These are phyloP conservation scores for Elegia similella DNA, from an alignment of 2,888 invertebrate genomes.

Conservation along the genomic window DNA sequence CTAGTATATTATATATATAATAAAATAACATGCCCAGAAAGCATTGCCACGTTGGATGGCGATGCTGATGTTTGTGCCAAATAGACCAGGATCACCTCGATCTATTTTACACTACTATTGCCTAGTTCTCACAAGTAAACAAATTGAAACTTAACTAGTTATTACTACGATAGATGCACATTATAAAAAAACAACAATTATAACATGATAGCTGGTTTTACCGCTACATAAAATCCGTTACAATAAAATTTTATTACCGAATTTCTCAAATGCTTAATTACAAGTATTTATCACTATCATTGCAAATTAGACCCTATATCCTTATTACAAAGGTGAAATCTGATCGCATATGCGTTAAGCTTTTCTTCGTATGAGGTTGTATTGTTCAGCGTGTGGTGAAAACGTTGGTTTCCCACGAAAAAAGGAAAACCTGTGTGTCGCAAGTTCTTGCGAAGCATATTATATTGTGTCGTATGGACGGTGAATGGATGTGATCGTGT, in stretches of 20 bases:
- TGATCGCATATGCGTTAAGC: background rate
- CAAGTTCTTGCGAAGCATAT: slow-evolving; percentile 24
- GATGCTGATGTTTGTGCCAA: no score
- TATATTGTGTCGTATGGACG: slow-evolving; percentile 44
- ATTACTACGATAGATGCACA: no score
- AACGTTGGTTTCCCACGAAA: slow-evolving; percentile 76
- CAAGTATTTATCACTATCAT: background rate
- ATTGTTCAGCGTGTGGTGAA: slow-evolving; percentile 50
- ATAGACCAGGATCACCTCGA: no score
- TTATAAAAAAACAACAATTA: background rate
- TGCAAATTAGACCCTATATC: slow-evolving; percentile 1
- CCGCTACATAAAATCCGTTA: slow-evolving; percentile 1
- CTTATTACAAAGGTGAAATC: background rate
- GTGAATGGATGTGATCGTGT: slow-evolving; percentile 16
- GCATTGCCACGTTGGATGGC: no score
- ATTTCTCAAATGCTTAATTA: slow-evolving; percentile 4
- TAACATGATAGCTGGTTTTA: background rate
- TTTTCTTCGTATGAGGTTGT: background rate
- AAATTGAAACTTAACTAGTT: no score
- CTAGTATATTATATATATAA: no score
- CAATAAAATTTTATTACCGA: slow-evolving; percentile 12
- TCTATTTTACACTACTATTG: background rate
- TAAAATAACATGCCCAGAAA: no score
- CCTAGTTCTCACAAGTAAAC: background rate
- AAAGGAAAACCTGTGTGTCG: slow-evolving; percentile 59